phyloP scores from a whole-genome alignment of 2,888 invertebrate genomes.

The Platynereis dumerilii region DNA sequence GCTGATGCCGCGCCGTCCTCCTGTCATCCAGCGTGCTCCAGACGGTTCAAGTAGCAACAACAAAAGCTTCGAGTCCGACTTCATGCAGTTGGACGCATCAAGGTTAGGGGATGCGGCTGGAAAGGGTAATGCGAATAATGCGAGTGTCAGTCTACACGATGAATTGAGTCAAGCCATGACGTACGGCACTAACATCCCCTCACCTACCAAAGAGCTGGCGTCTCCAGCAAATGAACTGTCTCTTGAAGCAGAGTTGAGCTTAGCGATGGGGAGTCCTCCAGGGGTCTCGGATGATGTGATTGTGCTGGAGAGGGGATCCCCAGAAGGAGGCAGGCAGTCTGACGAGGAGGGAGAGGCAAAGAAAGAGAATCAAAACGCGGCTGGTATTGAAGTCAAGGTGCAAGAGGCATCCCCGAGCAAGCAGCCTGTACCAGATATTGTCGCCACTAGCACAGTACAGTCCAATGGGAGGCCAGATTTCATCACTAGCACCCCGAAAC shows the following conservation, averaged over 20 bases:
- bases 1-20: conserved; percentile 39
- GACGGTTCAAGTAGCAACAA: neutral
- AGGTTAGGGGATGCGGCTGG: conserved; percentile 18
- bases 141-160: conserved; percentile 10
- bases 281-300: neutral
- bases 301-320: conserved; percentile 5
- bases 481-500: conserved; percentile 27
- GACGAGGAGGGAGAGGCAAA: neutral
- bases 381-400: conserved; percentile 10
- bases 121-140: conserved; percentile 1
- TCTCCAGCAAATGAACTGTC: conserved; percentile 37
- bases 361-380: neutral
- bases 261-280: conserved; percentile 9
- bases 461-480: conserved; percentile 22
- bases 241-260: conserved; percentile 34
- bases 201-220: neutral
- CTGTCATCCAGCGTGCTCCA: neutral
- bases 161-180: conserved; percentile 14
- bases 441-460: conserved; percentile 18
- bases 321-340: neutral
- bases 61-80: conserved; percentile 30
- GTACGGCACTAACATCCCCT: neutral
- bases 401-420: neutral
- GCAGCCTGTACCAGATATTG: conserved; percentile 17
- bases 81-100: conserved; percentile 27